A percentile compares a stretch with the other conserved stretches of the same genome.
Evolutionary conservation across 2,888 invertebrate species (phyloP).

Genomic region (Dryobota labecula): DNA sequence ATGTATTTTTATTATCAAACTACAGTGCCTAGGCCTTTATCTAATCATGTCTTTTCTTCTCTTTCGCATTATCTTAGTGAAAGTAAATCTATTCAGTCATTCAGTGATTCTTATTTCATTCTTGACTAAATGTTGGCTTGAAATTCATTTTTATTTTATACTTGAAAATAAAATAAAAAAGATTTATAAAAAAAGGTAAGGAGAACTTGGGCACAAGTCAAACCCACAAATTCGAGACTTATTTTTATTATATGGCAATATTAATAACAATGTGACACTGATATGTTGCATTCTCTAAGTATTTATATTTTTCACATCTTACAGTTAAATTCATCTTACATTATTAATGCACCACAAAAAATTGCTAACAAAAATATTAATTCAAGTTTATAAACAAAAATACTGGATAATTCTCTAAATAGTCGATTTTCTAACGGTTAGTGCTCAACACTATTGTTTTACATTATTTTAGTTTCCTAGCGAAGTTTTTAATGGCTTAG

Average conservation of each 20-base stretch:
- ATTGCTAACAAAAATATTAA: constrained; percentile 69
- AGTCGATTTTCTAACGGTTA: constrained; percentile 63
- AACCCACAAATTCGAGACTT: constrained; percentile 8
- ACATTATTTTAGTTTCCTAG: constrained; percentile 13
- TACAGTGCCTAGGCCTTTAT: constrained; percentile 50
- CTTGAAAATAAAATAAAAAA: not conserved
- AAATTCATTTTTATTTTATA: constrained; percentile 17
- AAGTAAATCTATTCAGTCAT: constrained; percentile 57
- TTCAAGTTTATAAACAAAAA: constrained; percentile 66
- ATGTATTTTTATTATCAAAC: constrained; percentile 47
- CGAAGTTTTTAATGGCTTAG: constrained; percentile 20
- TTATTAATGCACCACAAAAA: constrained; percentile 69
- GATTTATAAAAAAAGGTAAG: not conserved
- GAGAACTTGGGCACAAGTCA: constrained; percentile 26
- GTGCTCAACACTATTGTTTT: constrained; percentile 18
- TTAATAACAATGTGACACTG: constrained; percentile 30
- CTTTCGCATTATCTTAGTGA: constrained; percentile 51
- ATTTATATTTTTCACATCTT: constrained; percentile 58
- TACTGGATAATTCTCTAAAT: constrained; percentile 62
- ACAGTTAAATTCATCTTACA: constrained; percentile 55
- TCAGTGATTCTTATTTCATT: constrained; percentile 32
- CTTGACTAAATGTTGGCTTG: constrained; percentile 45
- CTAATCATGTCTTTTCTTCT: constrained; percentile 59
- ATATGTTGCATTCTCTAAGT: constrained; percentile 42
- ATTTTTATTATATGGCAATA: constrained; percentile 39